phyloP scores from a whole-genome alignment of 2,888 invertebrate species.

The Volucella inanis region DNA sequence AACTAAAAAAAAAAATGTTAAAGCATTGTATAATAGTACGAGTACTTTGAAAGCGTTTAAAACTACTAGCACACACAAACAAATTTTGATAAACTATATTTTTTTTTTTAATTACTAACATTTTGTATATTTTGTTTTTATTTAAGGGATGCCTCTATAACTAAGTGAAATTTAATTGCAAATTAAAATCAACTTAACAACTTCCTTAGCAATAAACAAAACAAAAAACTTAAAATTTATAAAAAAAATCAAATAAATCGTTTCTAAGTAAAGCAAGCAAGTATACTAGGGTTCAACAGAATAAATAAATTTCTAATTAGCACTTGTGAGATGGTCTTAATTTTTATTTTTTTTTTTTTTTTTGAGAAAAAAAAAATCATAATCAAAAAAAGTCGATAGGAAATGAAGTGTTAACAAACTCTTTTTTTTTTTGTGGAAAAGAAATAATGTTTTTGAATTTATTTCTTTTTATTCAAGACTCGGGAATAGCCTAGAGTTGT shows the following conservation, averaged over 20 bases:
- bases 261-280: slow-evolving; percentile 73
- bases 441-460: slow-evolving; percentile 41
- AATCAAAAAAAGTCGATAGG: slow-evolving; percentile 40
- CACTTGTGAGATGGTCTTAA: slow-evolving; percentile 84
- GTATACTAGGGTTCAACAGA: slow-evolving; percentile 56
- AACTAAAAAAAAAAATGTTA: slow-evolving; percentile 16
- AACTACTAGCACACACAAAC: slow-evolving; percentile 61
- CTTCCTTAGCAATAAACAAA: slow-evolving; percentile 37
- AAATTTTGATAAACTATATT: slow-evolving; percentile 26
- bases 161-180: slow-evolving; percentile 11
- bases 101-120: slow-evolving; percentile 21
- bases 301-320: slow-evolving; percentile 80
- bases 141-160: slow-evolving; percentile 29
- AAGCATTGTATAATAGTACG: slow-evolving; percentile 34
- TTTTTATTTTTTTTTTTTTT: slow-evolving; percentile 75
- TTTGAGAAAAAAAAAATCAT: slow-evolving; percentile 20
- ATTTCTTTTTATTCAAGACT: slow-evolving; percentile 38
- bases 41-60: slow-evolving; percentile 45
- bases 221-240: slow-evolving; percentile 7
- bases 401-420: slow-evolving; percentile 44
- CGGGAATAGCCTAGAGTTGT: slow-evolving; percentile 50
- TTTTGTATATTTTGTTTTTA: neutral
- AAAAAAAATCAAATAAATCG: slow-evolving; percentile 13
- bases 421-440: slow-evolving; percentile 11
- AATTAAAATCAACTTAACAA: slow-evolving; percentile 20